Base-by-base conservation (phyloP, 2,888 invertebrate species). In the Agrochola macilenta region DNA sequence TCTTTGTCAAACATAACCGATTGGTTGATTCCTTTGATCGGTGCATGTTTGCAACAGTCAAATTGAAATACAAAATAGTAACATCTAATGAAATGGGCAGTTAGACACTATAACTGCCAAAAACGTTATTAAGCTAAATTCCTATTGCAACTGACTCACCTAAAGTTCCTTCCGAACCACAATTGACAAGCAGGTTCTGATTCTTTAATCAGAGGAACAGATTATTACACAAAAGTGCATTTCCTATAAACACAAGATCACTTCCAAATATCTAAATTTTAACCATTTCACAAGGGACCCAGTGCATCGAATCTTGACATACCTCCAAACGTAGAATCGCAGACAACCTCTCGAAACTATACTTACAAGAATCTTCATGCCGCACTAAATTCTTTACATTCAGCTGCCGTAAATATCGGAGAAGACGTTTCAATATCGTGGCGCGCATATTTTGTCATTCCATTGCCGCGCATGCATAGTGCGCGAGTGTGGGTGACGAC, bases 361-460 rank as follows among this genome's bases (percentile, higher is more conserved):
- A 66, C 71, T 57, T 12, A 52, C 57, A 74, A 69, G 65, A 74
- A 83, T 78, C 58, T 64, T 58, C 35, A 60, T 71, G 58, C 58
- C 17, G 20, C 46, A 52, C 14, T 17, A 23, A 58, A 76, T 79
- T 65, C 74, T 69, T 74, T 60, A 54, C 69, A 76, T 84, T 78
- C 65, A 74, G n/a, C 72, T 61, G 82, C 71, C 79, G 65, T 82
- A 87, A 84, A 86, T 87, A 79, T 84, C 74, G 68, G 30, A 20
- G 49, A 63, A 46, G 74, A 74, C 69, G 26, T 69, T 60, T 74
- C 66, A 74, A 64, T 76, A 78, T 76, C 77, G 77, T 68, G 60
- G 54, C 58, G 68, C 69, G 63, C 64, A 78, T 85, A 81, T 85
- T 87, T 85, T 85, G 65, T 69, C 69, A 85, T 87, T 87, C 78